phyloP scores from a whole-genome alignment of 2,888 invertebrate species.

The Abrostola triplasia region DNA sequence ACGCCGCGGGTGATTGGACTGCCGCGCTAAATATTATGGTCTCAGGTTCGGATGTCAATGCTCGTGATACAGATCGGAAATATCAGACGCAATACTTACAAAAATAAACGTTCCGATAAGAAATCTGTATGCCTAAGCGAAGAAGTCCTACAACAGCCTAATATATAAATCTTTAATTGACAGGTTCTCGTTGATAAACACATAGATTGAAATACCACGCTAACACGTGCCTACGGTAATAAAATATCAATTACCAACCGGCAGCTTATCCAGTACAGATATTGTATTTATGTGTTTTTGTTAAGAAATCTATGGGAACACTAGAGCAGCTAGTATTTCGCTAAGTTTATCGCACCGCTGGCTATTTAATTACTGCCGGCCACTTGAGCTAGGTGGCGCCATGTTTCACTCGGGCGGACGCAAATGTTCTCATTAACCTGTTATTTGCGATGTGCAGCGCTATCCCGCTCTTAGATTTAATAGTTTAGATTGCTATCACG shows the following conservation, averaged over 20 bases:
- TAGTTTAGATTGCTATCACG: constrained; percentile 18
- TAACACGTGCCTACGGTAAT: constrained; percentile 6
- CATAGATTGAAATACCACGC: constrained; percentile 2
- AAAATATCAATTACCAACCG: not conserved
- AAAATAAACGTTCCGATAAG: too few relatives aligned
- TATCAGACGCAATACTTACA: too few relatives aligned
- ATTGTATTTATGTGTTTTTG: constrained; percentile 9
- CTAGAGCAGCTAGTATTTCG: constrained; percentile 11
- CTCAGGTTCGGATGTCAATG: too few relatives aligned
- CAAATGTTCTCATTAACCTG: constrained; percentile 36
- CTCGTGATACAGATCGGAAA: too few relatives aligned
- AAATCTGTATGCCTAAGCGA: too few relatives aligned
- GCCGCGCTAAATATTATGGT: too few relatives aligned
- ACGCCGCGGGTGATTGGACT: too few relatives aligned
- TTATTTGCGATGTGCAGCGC: constrained; percentile 35
- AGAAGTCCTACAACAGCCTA: too few relatives aligned
- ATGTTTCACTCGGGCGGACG: constrained; percentile 31
- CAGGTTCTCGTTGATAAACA: constrained; percentile 5
- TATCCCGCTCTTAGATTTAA: constrained; percentile 23
- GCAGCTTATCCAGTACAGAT: constrained; percentile 10
- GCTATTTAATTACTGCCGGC: constrained; percentile 32
- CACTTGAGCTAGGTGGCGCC: constrained; percentile 24
- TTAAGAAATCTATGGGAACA: not conserved
- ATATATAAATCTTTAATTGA: not conserved
- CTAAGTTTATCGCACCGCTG: constrained; percentile 16